A percentile compares a stretch with the other conserved stretches of the same genome.
These are phyloP conservation scores for Dicyrtoma fusca DNA, from an alignment of 2,888 invertebrate species.

Conservation along the genomic window DNA sequence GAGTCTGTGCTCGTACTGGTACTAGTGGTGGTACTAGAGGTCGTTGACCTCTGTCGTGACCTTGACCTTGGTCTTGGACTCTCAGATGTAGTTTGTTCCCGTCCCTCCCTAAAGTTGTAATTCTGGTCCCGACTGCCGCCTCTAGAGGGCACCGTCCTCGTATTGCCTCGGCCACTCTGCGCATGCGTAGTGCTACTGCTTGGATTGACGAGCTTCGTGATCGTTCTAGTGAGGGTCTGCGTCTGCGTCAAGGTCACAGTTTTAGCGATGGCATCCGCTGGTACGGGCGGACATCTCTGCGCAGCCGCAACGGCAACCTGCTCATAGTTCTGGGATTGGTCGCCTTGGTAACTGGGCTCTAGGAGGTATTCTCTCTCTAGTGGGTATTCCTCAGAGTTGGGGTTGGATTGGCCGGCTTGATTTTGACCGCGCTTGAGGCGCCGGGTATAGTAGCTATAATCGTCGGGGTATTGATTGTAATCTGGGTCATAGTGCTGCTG, in stretches of 20 bases:
- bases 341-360: conserved; percentile 38
- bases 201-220: conserved; percentile 26
- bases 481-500: conserved; percentile 20
- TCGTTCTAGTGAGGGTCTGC: conserved; percentile 1
- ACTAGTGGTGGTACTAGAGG: background rate
- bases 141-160: background rate
- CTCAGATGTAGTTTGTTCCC: background rate
- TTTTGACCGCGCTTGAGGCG: conserved; percentile 34
- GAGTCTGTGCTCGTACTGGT: no score
- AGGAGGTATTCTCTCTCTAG: conserved; percentile 37
- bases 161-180: background rate
- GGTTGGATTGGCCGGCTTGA: background rate
- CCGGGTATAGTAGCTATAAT: conserved; percentile 31
- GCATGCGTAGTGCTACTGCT: background rate
- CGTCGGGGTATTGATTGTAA: conserved; percentile 17
- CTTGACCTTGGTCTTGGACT: background rate
- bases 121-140: background rate
- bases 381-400: conserved; percentile 18
- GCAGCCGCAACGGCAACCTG: background rate
- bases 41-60: conserved; percentile 1
- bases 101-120: no score
- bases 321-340: conserved; percentile 8
- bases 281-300: conserved; percentile 34
- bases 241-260: conserved; percentile 31
- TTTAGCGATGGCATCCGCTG: conserved; percentile 9